Evolutionary conservation across 2,113 vertebrate species (phyloP), one percentile per base, ranked within the genome.

Genomic region (Dipodomys spectabilis): DNA sequence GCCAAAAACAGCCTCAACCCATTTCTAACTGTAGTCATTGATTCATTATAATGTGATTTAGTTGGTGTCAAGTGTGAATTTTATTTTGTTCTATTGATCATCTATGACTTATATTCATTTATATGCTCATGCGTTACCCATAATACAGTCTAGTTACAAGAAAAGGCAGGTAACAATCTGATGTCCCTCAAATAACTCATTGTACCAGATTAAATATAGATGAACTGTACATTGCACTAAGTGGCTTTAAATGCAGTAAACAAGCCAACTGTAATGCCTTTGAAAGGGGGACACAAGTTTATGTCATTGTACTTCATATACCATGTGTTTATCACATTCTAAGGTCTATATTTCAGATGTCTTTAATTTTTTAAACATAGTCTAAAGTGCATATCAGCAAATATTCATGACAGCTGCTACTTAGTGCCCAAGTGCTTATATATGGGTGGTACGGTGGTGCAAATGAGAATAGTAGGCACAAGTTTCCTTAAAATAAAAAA

Each of bases 51-150:
- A 89, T 27, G 64, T 83, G 86, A 81, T 72, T 60, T 62, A 35
- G 12, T 88, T 82, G 23, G 82, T 57, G 25, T 53, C 53, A 94
- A 95, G 35, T 72, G 13, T 65, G 81, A 83, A 15, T 86, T 96
- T 80, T 68, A 80, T 85, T 93, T 95, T 25, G 65, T 97, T 90
- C 68, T 79, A 32, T 62, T 74, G 74, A 93, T 53, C 49, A 72
- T 64, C 20, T 79, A 57, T 73, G 89, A 78, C 28, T 84, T 65
- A 90, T 94, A 32, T 86, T 88, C 12, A 71, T 92, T 81, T 93
- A 3, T 67, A 35, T 71, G 5, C 75, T 20, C 80, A 23, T 93
- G 88, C 72, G 84, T 92, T 88, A 71, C 62, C 88, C 69, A 78
- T 79, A 22, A 25, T 44, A 74, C 45, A 88, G 30, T 11, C n/a